Base-by-base conservation (phyloP, 2,113 vertebrate species). In the Percopsis transmontana region DNA sequence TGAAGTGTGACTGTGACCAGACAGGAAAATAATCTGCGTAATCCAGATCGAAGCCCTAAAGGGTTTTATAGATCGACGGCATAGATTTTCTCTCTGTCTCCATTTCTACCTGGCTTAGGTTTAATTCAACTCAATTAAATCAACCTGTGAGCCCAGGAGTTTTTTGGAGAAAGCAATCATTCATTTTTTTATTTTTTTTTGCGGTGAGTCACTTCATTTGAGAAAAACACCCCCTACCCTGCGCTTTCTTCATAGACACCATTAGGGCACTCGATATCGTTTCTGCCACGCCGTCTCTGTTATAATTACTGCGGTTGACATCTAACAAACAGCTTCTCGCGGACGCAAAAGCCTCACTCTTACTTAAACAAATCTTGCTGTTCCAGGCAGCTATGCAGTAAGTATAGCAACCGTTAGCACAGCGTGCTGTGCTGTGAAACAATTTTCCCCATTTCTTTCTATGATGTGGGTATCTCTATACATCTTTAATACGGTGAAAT, bases 41-140 rank as follows among this genome's bases (percentile, higher is more conserved):
- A 91, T 92, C 88, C 88, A 81, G 83, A 90, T 91, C 86, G 89
- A 91, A 92, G 68, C 57, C 85, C 87, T 91, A 88, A 91, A 92
- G 87, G 90, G 87, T 90, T 90, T 92, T 91, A 92, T 91, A 89
- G 91, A 92, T 92, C 79, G 81, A 80, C 71, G 20, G 47, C 78
- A 91, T 89, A 82, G 88, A 93, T 90, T 89, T 91, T 88, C 84
- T 77, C 85, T 86, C 83, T 62, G 83, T 87, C 87, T 87, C 86
- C 75, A 86, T 89, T 90, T 81, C 68, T 86, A 88, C 83, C 89
- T 87, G 83, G 84, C 86, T 91, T 90, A 86, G 88, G 81, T 92
- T 90, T 88, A 91, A 91, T 90, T 91, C 88, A 86, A 88, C 85
- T 91, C 88, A 89, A 92, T 92, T 92, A 90, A 92, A 90, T 90